These are phyloP conservation scores for Spodoptera exigua DNA, from an alignment of 2,888 invertebrate genomes.

Conservation along the genomic window DNA sequence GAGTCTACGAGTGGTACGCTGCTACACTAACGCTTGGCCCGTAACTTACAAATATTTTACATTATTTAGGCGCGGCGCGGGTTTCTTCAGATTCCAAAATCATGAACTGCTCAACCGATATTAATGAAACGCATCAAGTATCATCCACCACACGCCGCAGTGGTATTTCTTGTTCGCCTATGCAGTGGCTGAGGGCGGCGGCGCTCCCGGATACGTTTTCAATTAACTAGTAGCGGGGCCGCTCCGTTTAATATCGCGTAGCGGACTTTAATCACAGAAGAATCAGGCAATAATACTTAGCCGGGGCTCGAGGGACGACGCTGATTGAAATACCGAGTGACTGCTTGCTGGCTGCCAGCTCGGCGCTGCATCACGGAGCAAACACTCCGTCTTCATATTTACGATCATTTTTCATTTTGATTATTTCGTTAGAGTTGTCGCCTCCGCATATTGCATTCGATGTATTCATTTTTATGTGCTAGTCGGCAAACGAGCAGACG, in stretches of 20 bases:
- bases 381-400: constrained; percentile 7
- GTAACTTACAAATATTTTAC: too few relatives aligned
- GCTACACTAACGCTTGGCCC: too few relatives aligned
- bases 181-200: background rate
- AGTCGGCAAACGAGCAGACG: too few relatives aligned
- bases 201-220: constrained; percentile 53
- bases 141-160: background rate
- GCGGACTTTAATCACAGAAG: constrained; percentile 56
- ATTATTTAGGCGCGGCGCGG: too few relatives aligned
- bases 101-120: too few relatives aligned
- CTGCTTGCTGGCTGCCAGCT: constrained; percentile 5
- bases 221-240: constrained; percentile 50
- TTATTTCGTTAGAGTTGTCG: constrained; percentile 30
- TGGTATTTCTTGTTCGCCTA: constrained; percentile 12
- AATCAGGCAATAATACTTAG: constrained; percentile 56
- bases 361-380: constrained; percentile 19
- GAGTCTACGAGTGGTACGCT: too few relatives aligned
- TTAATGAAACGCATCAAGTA: too few relatives aligned
- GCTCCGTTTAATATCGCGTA: constrained; percentile 51
- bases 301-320: constrained; percentile 38
- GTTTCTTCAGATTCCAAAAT: too few relatives aligned
- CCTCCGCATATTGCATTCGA: constrained; percentile 15
- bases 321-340: constrained; percentile 55
- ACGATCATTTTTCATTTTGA: constrained; percentile 19
- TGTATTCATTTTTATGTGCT: too few relatives aligned